phyloP scores from a whole-genome alignment of 2,797 vertebrate species.

The Falco novaeseelandiae region DNA sequence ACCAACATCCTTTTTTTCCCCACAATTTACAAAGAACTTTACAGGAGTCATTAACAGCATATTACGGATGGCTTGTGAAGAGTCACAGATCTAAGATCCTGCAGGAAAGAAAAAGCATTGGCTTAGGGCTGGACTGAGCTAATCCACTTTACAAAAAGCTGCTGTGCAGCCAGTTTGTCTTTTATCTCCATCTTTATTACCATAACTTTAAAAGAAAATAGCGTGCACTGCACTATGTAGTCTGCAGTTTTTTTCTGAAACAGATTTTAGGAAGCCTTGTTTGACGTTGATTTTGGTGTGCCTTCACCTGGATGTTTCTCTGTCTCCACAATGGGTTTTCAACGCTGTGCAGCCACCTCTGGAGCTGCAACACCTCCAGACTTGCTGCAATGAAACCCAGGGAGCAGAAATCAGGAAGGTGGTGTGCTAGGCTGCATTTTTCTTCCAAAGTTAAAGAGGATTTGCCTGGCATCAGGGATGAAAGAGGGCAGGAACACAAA shows the following conservation, averaged over 20 bases:
- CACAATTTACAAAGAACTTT: background rate
- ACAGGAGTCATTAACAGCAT: background rate
- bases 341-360: background rate
- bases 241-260: background rate
- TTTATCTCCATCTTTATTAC: background rate
- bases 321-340: background rate
- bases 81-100: background rate
- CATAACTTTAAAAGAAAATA: background rate
- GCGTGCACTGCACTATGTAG: background rate
- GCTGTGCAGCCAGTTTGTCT: background rate
- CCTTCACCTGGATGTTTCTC: background rate
- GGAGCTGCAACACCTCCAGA: background rate
- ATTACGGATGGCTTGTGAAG: background rate
- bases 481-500: background rate
- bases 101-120: background rate
- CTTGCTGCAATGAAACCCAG: background rate
- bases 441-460: background rate
- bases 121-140: background rate
- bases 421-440: background rate
- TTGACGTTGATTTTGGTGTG: fast-evolving
- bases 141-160: background rate
- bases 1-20: background rate
- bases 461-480: background rate
- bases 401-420: background rate
- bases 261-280: background rate